Evolutionary conservation across 2,888 invertebrate genomes (phyloP), one percentile per base, ranked within the genome.

Genomic region (Phortica okadai): DNA sequence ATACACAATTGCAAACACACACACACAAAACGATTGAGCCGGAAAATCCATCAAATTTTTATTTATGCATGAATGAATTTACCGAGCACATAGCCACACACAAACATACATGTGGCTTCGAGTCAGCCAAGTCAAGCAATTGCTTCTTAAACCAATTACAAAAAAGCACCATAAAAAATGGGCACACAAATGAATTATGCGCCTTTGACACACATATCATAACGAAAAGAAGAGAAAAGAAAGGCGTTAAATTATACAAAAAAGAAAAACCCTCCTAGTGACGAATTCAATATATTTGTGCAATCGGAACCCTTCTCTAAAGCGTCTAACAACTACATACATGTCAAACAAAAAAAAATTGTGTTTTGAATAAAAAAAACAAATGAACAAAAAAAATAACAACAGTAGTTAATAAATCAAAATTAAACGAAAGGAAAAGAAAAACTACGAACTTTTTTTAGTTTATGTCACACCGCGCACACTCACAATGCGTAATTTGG

Each of bases 141-240:
- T 42, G 66, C 25, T 67, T 42, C 67, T 72, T 56, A 72, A 72
- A 25, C 70, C 70, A 72, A 72, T 72, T 72, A 69, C 41, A 16
- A 33, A 44, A 56, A 72, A 72, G 70, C 70, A 33, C 54, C 54
- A 56, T 41, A 33, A 76, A 84, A 86, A 83, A 79, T 80, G 50
- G 6, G 50, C 50, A 33, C 62, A 21, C 62, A 62, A 25, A 62
- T 62, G 81, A 86, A 88, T 86, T 86, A 88, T 69, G 45, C 82
- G 88, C 88, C 85, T 86, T 86, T 86, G 85, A 86, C 85, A 86
- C 82, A 84, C 6, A 3, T 42, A 41, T 14, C n/a, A 66, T 41
- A 66, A 66, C 25, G 41, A 66, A 66, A 41, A 42, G 11, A 42
- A 42, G 11, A 66, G 76, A 54, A 44, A 76, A 74, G 5, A 70